Percentiles rank a stretch among this genome's conserved stretches.
Evolutionary conservation across 1,140 invertebrate genomes (phyloP).

Genomic region (Chrysoperla carnea): DNA sequence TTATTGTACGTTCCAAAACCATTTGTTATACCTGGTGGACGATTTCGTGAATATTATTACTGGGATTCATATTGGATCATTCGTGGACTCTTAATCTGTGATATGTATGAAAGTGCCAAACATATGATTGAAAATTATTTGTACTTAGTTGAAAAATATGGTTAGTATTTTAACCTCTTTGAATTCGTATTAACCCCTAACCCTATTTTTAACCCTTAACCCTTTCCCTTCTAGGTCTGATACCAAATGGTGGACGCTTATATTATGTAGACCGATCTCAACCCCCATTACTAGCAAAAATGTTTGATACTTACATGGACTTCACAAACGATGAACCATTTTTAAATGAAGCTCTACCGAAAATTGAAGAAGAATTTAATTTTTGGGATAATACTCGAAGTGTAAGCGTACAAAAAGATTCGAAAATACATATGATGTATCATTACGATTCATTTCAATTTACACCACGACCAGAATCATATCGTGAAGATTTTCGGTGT

Average conservation of each 20-base stretch:
- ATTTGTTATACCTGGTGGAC: conserved; percentile 74
- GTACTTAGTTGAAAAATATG: conserved; percentile 40
- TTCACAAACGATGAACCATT: conserved; percentile 46
- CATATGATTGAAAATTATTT: conserved; percentile 67
- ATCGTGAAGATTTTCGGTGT: neutral
- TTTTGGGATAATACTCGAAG: conserved; percentile 43
- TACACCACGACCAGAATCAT: neutral
- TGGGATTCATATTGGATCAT: conserved; percentile 85
- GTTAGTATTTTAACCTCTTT: conserved; percentile 22
- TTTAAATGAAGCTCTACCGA: conserved; percentile 32
- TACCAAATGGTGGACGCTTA: conserved; percentile 62
- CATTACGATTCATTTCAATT: neutral
- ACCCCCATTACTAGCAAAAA: conserved; percentile 62
- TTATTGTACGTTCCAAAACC: conserved; percentile 61
- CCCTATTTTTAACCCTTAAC: too few species aligned
- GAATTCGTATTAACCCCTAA: too few species aligned
- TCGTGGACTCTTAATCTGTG: conserved; percentile 55
- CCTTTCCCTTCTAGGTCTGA: conserved; percentile 5
- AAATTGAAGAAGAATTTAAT: conserved; percentile 47
- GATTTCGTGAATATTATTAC: conserved; percentile 76
- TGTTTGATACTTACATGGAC: conserved; percentile 53
- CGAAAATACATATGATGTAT: neutral
- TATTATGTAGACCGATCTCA: conserved; percentile 43
- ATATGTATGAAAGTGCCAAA: conserved; percentile 52
- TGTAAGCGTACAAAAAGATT: conserved; percentile 21